Evolutionary conservation across 1,140 invertebrate species (phyloP).

Genomic region (Drosophila hydei): DNA sequence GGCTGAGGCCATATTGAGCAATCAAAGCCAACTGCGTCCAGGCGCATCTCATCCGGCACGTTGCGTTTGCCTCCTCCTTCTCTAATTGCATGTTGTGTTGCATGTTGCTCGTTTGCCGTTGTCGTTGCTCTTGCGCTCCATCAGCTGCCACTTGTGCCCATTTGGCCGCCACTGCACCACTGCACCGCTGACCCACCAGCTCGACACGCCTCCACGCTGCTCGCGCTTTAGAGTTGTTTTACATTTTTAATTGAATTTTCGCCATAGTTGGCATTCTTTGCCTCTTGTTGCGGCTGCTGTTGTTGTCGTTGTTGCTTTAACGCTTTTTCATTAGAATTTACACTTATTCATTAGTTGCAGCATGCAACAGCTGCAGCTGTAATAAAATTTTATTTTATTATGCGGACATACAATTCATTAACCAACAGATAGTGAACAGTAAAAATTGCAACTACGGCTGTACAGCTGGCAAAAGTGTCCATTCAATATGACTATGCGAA

Average conservation of each 20-base stretch:
- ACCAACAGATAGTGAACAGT: constrained; percentile 19
- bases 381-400: constrained; percentile 78
- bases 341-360: constrained; percentile 79
- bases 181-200: background rate
- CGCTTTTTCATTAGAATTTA: constrained; percentile 79
- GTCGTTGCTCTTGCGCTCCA: constrained; percentile 65
- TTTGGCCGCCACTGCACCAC: background rate
- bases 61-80: constrained; percentile 31
- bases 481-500: constrained; percentile 26
- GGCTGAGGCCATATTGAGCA: constrained; percentile 64
- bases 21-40: constrained; percentile 76
- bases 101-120: constrained; percentile 77
- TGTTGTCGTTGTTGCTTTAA: constrained; percentile 48
- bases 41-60: constrained; percentile 23
- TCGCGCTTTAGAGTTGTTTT: constrained; percentile 77
- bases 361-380: constrained; percentile 72
- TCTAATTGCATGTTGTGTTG: constrained; percentile 76
- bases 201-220: constrained; percentile 20
- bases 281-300: constrained; percentile 12
- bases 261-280: constrained; percentile 75
- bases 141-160: constrained; percentile 46
- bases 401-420: constrained; percentile 71
- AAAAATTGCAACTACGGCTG: constrained; percentile 21
- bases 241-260: constrained; percentile 82
- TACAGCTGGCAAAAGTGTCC: constrained; percentile 34